Evolutionary conservation across 2,888 invertebrate species (phyloP).

Genomic region (Hypselothyrea guttata): DNA sequence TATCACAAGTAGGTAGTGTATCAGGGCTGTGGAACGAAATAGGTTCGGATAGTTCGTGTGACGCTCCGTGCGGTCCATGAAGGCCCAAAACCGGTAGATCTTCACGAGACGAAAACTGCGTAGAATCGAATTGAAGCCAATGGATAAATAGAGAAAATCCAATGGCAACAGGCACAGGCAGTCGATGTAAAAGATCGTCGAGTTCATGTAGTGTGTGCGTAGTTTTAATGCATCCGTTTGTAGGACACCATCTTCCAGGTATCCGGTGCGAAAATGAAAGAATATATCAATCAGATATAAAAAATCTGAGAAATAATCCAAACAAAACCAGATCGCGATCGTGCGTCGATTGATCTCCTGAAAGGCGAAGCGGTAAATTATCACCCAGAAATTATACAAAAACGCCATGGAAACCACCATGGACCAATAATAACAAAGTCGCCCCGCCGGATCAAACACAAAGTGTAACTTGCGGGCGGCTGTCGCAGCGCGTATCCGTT

Average conservation of each 20-base stretch:
- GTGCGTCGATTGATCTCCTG: conserved; percentile 98
- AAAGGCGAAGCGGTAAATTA: conserved; percentile 99
- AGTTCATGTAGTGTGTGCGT: conserved; percentile 98
- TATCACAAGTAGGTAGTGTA: conserved; percentile 98
- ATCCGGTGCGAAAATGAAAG: conserved; percentile 98
- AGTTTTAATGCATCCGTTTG: conserved; percentile 97
- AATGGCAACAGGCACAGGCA: conserved; percentile 98
- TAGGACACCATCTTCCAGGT: conserved; percentile 97
- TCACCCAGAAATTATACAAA: conserved; percentile 98
- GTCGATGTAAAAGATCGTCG: conserved; percentile 98
- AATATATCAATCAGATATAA: conserved; percentile 97
- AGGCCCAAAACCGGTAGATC: conserved; percentile 99
- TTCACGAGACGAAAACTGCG: conserved; percentile 98
- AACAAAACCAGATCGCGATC: conserved; percentile 96
- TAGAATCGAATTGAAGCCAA: conserved; percentile 97
- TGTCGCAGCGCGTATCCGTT: conserved; percentile 79
- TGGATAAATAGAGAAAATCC: conserved; percentile 98
- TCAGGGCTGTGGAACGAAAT: conserved; percentile 94
- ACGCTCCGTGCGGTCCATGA: conserved; percentile 98
- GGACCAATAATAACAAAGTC: conserved; percentile 98
- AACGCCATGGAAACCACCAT: conserved; percentile 98
- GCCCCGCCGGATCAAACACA: conserved; percentile 98
- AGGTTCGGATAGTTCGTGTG: conserved; percentile 99
- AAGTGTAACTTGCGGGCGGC: conserved; percentile 90
- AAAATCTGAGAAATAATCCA: conserved; percentile 98